Percentiles rank a stretch among this genome's conserved stretches.
These are phyloP conservation scores for Pilophorus perplexus DNA, from an alignment of 2,888 invertebrate species.

Conservation along the genomic window DNA sequence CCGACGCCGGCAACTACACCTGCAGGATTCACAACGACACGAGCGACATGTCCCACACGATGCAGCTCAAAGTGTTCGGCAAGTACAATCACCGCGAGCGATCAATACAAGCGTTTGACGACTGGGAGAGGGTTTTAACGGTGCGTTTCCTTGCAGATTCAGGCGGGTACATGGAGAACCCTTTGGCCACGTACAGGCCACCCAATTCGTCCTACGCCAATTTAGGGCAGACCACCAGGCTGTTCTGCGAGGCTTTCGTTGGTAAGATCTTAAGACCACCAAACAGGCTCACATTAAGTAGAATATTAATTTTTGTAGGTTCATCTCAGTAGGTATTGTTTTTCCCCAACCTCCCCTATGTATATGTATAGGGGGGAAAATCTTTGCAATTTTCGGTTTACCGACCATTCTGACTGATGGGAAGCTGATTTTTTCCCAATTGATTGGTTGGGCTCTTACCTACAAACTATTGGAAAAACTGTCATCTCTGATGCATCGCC, in stretches of 20 bases:
- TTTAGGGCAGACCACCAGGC: conserved; percentile 62
- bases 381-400: too few species aligned
- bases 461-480: too few species aligned
- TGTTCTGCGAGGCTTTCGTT: conserved; percentile 76
- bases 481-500: too few species aligned
- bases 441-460: too few species aligned
- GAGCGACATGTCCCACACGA: conserved; percentile 62
- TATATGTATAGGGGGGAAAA: too few species aligned
- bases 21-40: conserved; percentile 72
- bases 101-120: neutral
- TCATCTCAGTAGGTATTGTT: too few species aligned
- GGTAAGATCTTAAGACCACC: conserved; percentile 62
- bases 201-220: conserved; percentile 64
- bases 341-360: too few species aligned
- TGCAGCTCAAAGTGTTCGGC: conserved; percentile 67
- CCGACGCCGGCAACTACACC: conserved; percentile 72
- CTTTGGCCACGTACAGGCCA: conserved; percentile 61
- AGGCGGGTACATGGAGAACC: conserved; percentile 53
- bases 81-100: conserved; percentile 51
- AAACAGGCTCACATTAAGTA: too few species aligned
- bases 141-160: conserved; percentile 34
- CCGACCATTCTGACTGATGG: too few species aligned
- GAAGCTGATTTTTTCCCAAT: too few species aligned
- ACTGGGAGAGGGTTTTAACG: neutral
- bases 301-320: too few species aligned